Conservation (phyloP, 2,113 vertebrate species). For the Oenanthe oenanthe region DNA sequence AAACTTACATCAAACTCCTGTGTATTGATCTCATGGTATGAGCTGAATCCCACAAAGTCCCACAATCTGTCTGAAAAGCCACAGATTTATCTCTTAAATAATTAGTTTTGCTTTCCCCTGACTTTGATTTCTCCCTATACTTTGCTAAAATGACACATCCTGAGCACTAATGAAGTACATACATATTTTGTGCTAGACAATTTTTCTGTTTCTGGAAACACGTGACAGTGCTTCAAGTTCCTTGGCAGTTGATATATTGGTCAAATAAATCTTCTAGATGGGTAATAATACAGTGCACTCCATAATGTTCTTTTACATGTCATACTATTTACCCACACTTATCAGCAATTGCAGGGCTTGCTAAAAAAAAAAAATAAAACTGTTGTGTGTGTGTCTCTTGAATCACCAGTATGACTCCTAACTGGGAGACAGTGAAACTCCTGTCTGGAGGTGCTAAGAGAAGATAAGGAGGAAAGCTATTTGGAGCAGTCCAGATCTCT, state of each 20-base stretch:
- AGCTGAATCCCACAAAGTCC: neutral
- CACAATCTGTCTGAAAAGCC: neutral
- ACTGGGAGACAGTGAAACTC: neutral
- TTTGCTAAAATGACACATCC: constrained; percentile 8
- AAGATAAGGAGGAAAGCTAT: neutral
- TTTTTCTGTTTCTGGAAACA: neutral
- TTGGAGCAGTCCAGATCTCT: neutral
- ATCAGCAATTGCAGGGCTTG: neutral
- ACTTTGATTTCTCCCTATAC: neutral
- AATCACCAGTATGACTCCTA: neutral
- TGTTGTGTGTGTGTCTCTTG: neutral
- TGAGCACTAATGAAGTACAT: neutral
- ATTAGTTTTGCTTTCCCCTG: neutral
- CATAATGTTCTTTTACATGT: neutral
- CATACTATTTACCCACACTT: constrained; percentile 28
- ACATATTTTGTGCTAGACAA: neutral
- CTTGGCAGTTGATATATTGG: neutral
- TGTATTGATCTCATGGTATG: neutral
- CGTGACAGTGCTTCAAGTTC: neutral
- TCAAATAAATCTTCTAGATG: constrained; percentile 47
- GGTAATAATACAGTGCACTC: neutral
- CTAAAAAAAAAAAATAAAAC: neutral
- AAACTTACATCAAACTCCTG: neutral
- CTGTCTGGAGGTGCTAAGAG: neutral
- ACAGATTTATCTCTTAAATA: constrained; percentile 13